Evolutionary conservation across 92 coral and sea anemone species (phyloP), one percentile per base, ranked within the genome.

Genomic region (Epizoanthus rinbou): DNA sequence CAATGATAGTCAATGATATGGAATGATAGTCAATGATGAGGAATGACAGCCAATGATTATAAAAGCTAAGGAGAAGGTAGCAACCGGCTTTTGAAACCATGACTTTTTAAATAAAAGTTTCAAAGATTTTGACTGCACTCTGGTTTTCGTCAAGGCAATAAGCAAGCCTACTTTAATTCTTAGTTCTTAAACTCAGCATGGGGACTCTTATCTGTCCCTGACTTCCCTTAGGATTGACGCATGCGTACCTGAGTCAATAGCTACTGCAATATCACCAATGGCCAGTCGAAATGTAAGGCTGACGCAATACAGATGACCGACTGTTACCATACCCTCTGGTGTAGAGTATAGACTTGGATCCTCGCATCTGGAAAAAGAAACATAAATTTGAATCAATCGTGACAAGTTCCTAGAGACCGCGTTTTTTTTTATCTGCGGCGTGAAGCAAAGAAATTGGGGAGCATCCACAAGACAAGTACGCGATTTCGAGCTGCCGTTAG

Each of bases 221-320:
- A 2, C 14, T 11, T 37, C 6, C 2, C 5, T 37, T 18, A 0
- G 62, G 1, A 9, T 15, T 39, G 41, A 58, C 53, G 47, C 68
- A 31, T 58, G 17, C 88, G 21, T 64, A 96, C 99, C 99, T 80
- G 99, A 92, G 67, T 75, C 74, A 15, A 89, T 87, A 7, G 99
- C 98, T 25, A 45, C 85, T 21, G 87, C 79, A 8, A 90, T 75
- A 68, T 91, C 89, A 6, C 97, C 99, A 22, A 85, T 91, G 8
- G 96, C 91, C 64, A 96, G 84, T 50, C 99, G 92, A 75, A 91
- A 96, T 23, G 98, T 88, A 53, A 91, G 93, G 80, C 95, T 92
- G 4, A 96, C 97, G 68, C 93, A 86, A 90, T 95, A 94, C 45
- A 95, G 91, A 68, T 93, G 97, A 3, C 91, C 93, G 17, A 94